Evolutionary conservation across 2,888 invertebrate species (phyloP), one percentile per base, ranked within the genome.

Genomic region (Melanotus villosus): DNA sequence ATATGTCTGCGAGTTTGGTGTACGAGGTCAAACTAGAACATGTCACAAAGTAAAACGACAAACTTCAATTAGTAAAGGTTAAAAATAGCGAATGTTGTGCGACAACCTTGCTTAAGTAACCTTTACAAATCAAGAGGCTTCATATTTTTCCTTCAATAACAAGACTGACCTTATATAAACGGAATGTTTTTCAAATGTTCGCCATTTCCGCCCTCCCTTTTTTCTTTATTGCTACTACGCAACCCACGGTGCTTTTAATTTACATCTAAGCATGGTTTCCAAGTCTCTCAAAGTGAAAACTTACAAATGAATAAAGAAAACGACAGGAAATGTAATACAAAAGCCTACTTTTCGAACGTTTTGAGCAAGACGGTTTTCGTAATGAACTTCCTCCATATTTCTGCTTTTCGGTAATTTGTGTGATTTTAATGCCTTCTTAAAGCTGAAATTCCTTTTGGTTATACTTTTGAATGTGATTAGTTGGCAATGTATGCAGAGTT

Each of bases 251-350:
- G 47, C 23, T 6, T n/a, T 34, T 56, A 56, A 56, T 38, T 38
- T 38, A 38, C 56, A 36, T 56, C 36, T 36, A 38, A 56, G 19
- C 52, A 21, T 38, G 36, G 36, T 23, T 56, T 23, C 36, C 21
- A 19, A 36, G 36, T 56, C 36, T 38, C 14, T 12, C 30, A 36
- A 56, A 34, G 36, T 56, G 21, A 56, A 56, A 56, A 38, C 56
- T 21, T 21, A 38, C 36, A 38, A 56, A 38, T 21, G 56, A 38
- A 14, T 19, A 7, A n/a, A 32, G 12, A 56, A 56, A 36, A 2
- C 34, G 56, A 7, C 32, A 16, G 1, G 26, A 32, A 52, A n/a
- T 14, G 14, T 16, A 32, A 52, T 52, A 32, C 18, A 16, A 18
- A 18, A n/a, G 16, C 23, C 10, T 26, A 7, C n/a, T 26, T 26